phyloP scores from a whole-genome alignment of 2,113 vertebrate species.

The Platysternon megacephalum region DNA sequence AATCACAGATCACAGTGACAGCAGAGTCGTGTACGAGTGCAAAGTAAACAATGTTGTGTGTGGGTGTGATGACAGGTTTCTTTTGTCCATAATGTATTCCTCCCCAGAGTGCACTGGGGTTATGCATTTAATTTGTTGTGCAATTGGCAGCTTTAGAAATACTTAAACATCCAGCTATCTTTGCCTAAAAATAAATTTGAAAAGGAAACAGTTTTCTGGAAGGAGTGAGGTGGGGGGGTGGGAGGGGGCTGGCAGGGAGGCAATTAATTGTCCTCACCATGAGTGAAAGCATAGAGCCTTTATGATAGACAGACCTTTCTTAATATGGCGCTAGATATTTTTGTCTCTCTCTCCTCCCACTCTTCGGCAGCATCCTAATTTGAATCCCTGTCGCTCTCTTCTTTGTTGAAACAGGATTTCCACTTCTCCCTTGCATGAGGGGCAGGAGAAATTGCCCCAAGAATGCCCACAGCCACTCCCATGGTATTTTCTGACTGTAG shows the following conservation, averaged over 20 bases:
- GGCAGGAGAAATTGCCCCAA: neutral
- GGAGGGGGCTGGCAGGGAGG: neutral
- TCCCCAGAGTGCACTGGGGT: conserved; percentile 63
- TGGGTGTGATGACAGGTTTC: conserved; percentile 68
- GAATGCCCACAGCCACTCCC: neutral
- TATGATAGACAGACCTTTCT: neutral
- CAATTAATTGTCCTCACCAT: neutral
- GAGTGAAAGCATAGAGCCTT: accelerated
- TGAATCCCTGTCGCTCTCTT: neutral
- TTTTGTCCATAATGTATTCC: conserved; percentile 71
- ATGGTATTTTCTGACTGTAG: neutral
- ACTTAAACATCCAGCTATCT: conserved; percentile 40
- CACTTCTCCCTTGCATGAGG: neutral
- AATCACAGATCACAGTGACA: conserved; percentile 58
- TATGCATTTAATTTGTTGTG: conserved; percentile 71
- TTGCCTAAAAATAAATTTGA: conserved; percentile 53
- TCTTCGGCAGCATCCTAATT: neutral
- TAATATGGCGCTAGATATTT: neutral
- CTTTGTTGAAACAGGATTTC: neutral
- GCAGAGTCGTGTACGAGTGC: conserved; percentile 54
- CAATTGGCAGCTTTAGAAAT: conserved; percentile 62
- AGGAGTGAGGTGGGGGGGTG: neutral
- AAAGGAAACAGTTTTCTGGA: neutral
- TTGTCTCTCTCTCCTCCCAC: neutral
- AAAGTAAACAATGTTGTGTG: conserved; percentile 63